Base-by-base conservation (phyloP, 2,888 invertebrate species). In the Callosobruchus maculatus region DNA sequence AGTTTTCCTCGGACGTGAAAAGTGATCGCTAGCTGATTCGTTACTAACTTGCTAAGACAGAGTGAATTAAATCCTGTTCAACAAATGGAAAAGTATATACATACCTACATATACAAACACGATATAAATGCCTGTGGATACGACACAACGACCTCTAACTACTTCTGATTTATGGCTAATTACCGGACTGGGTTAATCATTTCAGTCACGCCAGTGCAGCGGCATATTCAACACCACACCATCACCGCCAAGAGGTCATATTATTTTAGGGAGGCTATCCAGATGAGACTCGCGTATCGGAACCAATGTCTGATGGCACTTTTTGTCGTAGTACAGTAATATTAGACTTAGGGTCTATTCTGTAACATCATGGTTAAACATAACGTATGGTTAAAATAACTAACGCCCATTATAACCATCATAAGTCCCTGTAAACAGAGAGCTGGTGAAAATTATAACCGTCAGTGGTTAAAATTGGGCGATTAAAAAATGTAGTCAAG, bases 221-320 rank as follows among this genome's bases (percentile, higher is more conserved):
- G 13, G 49, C 49, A 49, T 49, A 18, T 7, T 18, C 49, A 18
- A 49, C 49, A 49, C 3, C 49, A 49, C 49, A 49, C 49, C 49
- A 18, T 13, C 49, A 49, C 49, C 13, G 49, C 49, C 49, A 49
- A 49, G 49, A 49, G 13, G 9, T 13, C 49, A 49, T 81, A 82
- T 82, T 82, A 82, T 81, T 82, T 82, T 81, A 80, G 82, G 80
- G 79, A 81, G 78, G 81, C 78, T 80, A 82, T 82, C 81, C 78
- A 82, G 81, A 80, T 80, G 80, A 80, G 77, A 49, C 76, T 82
- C 73, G 82, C 82, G 82, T 82, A 82, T 78, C 74, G 74, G 75
- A 77, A 78, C 74, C 70, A 18, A 68, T 71, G 73, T 75, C 71
- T 76, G 80, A 18, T 79, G 80, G 77, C 81, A 81, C 81, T 82